These are phyloP conservation scores for Aselliscus stoliczkanus DNA, from an alignment of 2,797 vertebrate species.

Conservation along the genomic window DNA sequence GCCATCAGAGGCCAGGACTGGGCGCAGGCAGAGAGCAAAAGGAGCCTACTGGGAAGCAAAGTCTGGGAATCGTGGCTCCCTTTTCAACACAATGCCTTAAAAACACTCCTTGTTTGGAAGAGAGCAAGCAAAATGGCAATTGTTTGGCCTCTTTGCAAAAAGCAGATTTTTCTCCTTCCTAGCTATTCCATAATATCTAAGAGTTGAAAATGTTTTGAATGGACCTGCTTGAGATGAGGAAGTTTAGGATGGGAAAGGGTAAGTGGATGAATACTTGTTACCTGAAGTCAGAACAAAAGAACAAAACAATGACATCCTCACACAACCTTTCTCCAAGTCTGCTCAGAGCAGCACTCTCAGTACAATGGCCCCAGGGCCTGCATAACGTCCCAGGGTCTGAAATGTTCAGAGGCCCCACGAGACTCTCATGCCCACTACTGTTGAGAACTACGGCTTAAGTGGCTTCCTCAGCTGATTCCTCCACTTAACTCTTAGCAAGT, in stretches of 20 bases:
- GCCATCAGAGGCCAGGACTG: background rate
- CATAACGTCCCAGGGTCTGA: fast-evolving
- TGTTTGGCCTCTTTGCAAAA: background rate
- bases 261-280: background rate
- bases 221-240: background rate
- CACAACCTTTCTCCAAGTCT: background rate
- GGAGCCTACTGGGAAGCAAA: too few species aligned
- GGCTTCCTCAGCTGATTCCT: background rate
- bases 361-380: fast-evolving
- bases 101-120: background rate
- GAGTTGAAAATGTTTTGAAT: background rate
- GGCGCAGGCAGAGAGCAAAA: background rate
- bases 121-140: background rate
- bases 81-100: background rate
- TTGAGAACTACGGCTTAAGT: background rate
- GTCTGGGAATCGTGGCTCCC: background rate
- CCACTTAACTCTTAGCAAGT: background rate
- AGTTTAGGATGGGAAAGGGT: background rate
- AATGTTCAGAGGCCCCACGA: background rate
- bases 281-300: background rate
- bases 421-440: background rate
- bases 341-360: background rate
- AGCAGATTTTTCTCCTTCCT: background rate
- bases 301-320: background rate
- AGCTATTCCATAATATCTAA: background rate